Evolutionary conservation across 2,113 vertebrate genomes (phyloP), one percentile per base, ranked within the genome.

Genomic region (Cyphomyrus plagiostoma): DNA sequence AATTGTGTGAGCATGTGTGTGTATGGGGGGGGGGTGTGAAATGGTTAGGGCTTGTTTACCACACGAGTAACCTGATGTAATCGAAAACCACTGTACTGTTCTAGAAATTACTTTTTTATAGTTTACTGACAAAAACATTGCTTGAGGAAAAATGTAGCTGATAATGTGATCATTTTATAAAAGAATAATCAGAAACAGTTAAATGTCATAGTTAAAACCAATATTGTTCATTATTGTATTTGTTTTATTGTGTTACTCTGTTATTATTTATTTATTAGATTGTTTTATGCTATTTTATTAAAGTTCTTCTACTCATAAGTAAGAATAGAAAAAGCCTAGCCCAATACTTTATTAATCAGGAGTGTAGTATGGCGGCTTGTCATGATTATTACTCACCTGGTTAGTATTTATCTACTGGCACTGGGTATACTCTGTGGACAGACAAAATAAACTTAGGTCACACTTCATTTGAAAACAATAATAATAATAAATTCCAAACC

Each of bases 391-490:
- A 11, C 35, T 53, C 13, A 66, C 19, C 6, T 11, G 53, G 4
- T 62, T 49, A 56, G 30, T 56, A 70, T 70, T 48, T 23, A 89
- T 89, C 42, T 74, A n/a, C 10, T 39, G 30, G 21, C 56, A 49
- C 42, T 74, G 58, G 11, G 83, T 46, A 30, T 86, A 49, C 8
- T 66, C 45, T 86, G 7, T 42, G 49, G 45, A 30, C 35, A 26
- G 42, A 21, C 23, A 86, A 56, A 70, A 80, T 85, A 70, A 89
- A 50, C 10, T 56, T 45, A 88, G 74, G 70, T 87, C 90, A 92
- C 83, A 91, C 87, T 93, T 94, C 90, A 93, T 92, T 92, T 66
- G 62, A 13, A 66, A 66, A 66, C 11, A 66, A 0, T n/a, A n/a
- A 26, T 62, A 62, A 3, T 66, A 93, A 52, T 53, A 19, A 53